Evolutionary conservation across 2,888 invertebrate genomes (phyloP).

Genomic region (Oxyscelio sp.): DNA sequence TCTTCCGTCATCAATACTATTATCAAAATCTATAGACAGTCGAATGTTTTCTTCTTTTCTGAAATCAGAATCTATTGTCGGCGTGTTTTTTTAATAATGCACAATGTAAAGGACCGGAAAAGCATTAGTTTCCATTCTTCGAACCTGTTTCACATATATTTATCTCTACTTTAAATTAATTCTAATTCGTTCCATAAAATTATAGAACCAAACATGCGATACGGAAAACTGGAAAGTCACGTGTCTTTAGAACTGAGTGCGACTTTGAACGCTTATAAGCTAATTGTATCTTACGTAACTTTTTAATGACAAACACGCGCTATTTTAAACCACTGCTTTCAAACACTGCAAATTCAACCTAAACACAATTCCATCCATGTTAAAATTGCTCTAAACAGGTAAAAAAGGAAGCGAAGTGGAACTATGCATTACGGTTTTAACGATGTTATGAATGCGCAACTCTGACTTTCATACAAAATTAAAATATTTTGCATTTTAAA

Average conservation of each 20-base stretch:
- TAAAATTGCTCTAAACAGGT: too few relatives aligned
- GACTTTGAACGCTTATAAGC: constrained; percentile 1
- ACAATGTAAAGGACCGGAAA: background rate
- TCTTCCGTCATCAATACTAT: constrained; percentile 34
- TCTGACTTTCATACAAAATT: too few relatives aligned
- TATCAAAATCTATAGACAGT: constrained; percentile 56
- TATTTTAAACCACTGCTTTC: too few relatives aligned
- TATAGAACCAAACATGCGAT: background rate
- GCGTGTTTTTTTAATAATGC: constrained; percentile 49
- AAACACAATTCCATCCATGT: too few relatives aligned
- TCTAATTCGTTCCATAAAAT: constrained; percentile 7
- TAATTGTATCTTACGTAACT: constrained; percentile 11
- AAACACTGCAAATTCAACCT: too few relatives aligned
- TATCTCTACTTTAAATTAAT: background rate
- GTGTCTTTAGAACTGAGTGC: background rate
- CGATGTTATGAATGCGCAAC: too few relatives aligned
- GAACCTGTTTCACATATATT: constrained; percentile 1
- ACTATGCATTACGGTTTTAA: too few relatives aligned
- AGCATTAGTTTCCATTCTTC: too few relatives aligned
- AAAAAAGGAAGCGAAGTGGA: too few relatives aligned
- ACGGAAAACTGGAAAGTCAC: background rate
- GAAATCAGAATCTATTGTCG: constrained; percentile 37
- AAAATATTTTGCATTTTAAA: too few relatives aligned
- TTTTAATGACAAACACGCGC: constrained; percentile 17
- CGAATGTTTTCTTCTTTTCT: constrained; percentile 28